Evolutionary conservation across 2,113 vertebrate species (phyloP).

Genomic region (Theropithecus gelada): DNA sequence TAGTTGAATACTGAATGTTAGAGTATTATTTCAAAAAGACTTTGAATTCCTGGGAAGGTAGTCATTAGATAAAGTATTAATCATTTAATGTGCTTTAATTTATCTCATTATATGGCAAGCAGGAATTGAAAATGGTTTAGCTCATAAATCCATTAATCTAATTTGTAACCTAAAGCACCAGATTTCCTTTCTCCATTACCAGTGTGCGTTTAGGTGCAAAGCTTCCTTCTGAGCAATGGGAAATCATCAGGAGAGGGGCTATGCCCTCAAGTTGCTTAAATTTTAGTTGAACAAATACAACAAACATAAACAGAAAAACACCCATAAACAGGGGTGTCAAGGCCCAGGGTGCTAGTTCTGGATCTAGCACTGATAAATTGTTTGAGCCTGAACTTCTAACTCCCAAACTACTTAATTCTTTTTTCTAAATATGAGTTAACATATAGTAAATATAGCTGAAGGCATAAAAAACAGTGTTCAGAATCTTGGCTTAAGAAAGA

Average conservation of each 20-base stretch:
- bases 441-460: not conserved
- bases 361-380: not conserved
- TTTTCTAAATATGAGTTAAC: not conserved
- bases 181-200: not conserved
- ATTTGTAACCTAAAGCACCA: not conserved
- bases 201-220: not conserved
- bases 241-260: not conserved
- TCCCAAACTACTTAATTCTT: not conserved
- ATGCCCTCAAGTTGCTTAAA: not conserved
- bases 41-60: not conserved
- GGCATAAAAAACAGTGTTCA: not conserved
- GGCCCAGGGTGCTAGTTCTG: not conserved
- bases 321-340: too few species aligned
- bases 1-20: not conserved
- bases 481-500: not conserved
- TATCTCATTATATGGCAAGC: not conserved
- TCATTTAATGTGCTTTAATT: not conserved
- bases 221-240: not conserved
- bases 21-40: not conserved
- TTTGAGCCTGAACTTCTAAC: not conserved
- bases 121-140: slow-evolving; percentile 20
- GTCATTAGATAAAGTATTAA: not conserved
- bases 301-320: not conserved
- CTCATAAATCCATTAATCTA: not conserved
- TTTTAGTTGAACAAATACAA: not conserved